Evolutionary conservation across 2,113 vertebrate species (phyloP), one percentile per base, ranked within the genome.

Genomic region (Pitta sordida): DNA sequence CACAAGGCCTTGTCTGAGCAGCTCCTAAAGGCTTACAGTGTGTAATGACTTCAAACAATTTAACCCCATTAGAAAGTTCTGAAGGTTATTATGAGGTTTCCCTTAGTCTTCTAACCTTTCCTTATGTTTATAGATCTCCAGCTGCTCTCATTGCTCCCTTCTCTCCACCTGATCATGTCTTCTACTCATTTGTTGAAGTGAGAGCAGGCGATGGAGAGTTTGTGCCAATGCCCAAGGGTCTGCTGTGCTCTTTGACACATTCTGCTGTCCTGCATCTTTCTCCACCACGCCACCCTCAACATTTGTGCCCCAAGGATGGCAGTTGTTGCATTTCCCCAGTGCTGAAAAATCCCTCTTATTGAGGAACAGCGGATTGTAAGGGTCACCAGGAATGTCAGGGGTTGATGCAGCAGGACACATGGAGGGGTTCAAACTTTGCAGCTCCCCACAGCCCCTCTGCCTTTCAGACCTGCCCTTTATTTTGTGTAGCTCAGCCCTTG

Each of bases 181-280:
- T 44, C 53, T 65, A 1, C 67, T 44, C 5, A 68, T 80, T 68
- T 68, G 9, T 3, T 80, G 53, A 67, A 65, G 53, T 48, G 36
- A 43, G 58, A 88, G 62, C 67, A 79, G 48, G 9, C 26, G 82
- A 83, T 60, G 78, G 26, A 43, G 49, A 27, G 27, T 32, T 49
- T 17, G 30, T 29, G 52, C 23, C 30, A 18, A 46, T 27, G 62
- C 11, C 52, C 23, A 20, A 51, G 46, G n/a, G 23, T 32, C 22
- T 1, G 0, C 65, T 53, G 29, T 29, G 2, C 15, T 32, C 20
- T 10, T 23, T 34, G 29, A n/a, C 55, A 5, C 1, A 0, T 62
- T 46, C 69, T 78, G 56, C 20, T 2, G 14, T 36, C 36, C 44
- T 71, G 43, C 53, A 41, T 52, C 44, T 76, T 73, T 62, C n/a